Conservation (phyloP, 92 coral and sea anemone species). For the Galaxea fascicularis region DNA sequence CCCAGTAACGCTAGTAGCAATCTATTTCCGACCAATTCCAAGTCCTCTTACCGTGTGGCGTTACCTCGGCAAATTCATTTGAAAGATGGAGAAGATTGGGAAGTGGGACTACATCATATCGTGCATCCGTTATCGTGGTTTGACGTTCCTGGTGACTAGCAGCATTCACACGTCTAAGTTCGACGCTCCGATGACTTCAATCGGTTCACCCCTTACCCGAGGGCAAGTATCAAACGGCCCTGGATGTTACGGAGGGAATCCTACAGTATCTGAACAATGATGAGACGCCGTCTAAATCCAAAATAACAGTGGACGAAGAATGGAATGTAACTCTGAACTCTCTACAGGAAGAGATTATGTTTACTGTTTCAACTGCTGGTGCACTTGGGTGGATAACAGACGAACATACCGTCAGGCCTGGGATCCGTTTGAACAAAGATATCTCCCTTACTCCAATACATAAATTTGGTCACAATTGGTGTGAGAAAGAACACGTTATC, state of each 20-base stretch:
- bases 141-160: constrained; percentile 2
- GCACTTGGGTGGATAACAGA: not conserved
- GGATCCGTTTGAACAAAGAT: too few species aligned
- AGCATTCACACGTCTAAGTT: not conserved
- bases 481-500: too few species aligned
- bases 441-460: too few species aligned
- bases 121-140: constrained; percentile 12
- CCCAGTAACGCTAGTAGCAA: too few species aligned
- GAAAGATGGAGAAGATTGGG: too few species aligned
- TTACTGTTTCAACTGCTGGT: not conserved
- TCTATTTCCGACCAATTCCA: too few species aligned
- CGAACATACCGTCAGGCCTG: not conserved
- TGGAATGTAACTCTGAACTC: not conserved
- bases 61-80: too few species aligned
- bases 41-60: too few species aligned
- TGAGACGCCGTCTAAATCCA: not conserved
- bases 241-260: too few species aligned
- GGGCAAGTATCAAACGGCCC: not conserved
- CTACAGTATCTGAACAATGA: not conserved
- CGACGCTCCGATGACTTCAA: not conserved
- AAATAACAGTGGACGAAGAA: not conserved
- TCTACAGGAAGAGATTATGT: not conserved
- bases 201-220: not conserved
- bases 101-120: too few species aligned
- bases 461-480: too few species aligned